Evolutionary conservation across 2,113 vertebrate species (phyloP).

Genomic region (Zosterops hypoxanthus): DNA sequence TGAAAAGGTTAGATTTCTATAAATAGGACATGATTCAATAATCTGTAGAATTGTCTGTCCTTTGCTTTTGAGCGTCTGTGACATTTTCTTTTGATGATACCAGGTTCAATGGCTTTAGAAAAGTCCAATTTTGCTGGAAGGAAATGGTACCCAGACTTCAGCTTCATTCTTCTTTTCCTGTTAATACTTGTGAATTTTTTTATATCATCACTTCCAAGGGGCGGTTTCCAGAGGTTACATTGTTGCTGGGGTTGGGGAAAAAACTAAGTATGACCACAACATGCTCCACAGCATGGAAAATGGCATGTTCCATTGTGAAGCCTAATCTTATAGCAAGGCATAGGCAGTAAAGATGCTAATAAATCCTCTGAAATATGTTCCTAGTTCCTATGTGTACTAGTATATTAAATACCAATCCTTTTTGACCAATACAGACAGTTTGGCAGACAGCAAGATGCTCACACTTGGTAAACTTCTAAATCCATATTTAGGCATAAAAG

Average conservation of each 20-base stretch:
- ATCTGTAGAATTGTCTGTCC: conserved; percentile 45
- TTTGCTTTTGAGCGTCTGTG: conserved; percentile 51
- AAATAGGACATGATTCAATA: conserved; percentile 65
- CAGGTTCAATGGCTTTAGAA: neutral
- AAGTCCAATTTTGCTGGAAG: neutral
- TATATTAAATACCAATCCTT: neutral
- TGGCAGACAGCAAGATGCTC: neutral
- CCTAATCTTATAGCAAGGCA: neutral
- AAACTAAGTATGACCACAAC: rapidly evolving
- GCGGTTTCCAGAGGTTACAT: neutral
- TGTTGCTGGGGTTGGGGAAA: neutral
- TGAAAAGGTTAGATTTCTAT: conserved; percentile 66
- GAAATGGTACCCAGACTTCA: neutral
- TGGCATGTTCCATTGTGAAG: neutral
- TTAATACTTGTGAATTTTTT: neutral
- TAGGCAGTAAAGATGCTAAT: neutral
- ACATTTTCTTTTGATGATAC: conserved; percentile 57
- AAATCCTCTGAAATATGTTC: neutral
- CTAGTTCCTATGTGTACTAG: neutral
- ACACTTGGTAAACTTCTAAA: neutral
- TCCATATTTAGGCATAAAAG: neutral
- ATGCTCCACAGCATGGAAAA: neutral
- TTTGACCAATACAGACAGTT: neutral
- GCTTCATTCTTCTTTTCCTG: neutral
- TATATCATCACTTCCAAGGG: neutral